Percentiles rank a stretch among this genome's conserved stretches.
Conservation (phyloP, 2,888 invertebrate species). For the Lasioglossum leucozonium region DNA sequence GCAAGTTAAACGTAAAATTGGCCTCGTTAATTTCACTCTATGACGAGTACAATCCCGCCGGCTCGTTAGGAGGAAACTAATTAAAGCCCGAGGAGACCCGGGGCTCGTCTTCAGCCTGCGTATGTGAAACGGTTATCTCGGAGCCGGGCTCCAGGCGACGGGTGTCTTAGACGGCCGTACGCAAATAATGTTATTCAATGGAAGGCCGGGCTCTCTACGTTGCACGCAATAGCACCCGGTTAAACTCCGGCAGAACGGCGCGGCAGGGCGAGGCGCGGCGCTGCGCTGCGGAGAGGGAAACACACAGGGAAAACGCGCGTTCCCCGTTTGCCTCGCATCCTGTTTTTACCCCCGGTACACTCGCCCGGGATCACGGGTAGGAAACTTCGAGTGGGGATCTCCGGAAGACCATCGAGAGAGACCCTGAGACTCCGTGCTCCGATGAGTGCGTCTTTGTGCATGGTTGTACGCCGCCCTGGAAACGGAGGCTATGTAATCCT, state of each 20-base stretch:
- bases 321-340: background rate
- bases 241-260: background rate
- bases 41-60: conserved; percentile 61
- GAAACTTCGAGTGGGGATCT: conserved; percentile 5
- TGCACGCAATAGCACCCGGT: background rate
- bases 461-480: background rate
- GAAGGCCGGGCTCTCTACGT: conserved; percentile 7
- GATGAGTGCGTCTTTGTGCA: conserved; percentile 2
- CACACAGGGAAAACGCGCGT: background rate
- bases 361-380: background rate
- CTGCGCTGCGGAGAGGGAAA: background rate
- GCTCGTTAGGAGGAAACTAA: conserved; percentile 64
- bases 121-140: conserved; percentile 50
- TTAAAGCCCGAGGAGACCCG: conserved; percentile 44
- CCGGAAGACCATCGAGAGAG: conserved; percentile 16
- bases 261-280: no score
- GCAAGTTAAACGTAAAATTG: conserved; percentile 70
- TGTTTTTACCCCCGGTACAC: background rate
- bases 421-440: background rate
- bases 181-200: conserved; percentile 52
- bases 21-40: conserved; percentile 69
- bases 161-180: conserved; percentile 36
- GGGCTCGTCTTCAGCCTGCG: conserved; percentile 43
- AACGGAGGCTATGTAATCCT: conserved; percentile 13
- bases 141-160: conserved; percentile 28